phyloP scores from a whole-genome alignment of 2,888 invertebrate species.

The Andrena haemorrhoa region DNA sequence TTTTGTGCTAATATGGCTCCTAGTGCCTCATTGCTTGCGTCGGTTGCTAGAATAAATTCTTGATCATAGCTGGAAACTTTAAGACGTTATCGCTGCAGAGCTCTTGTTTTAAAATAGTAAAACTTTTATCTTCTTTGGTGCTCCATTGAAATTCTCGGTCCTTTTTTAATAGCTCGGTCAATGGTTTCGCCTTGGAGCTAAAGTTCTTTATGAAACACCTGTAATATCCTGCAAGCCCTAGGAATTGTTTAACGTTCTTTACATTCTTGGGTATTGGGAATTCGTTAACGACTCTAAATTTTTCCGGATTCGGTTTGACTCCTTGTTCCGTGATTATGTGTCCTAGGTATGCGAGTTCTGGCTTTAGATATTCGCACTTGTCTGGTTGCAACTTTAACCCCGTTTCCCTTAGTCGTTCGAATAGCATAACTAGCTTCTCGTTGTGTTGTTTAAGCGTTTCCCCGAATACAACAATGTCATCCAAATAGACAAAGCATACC shows the following conservation, averaged over 20 bases:
- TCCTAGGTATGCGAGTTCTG: slow-evolving; percentile 29
- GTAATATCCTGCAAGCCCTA: slow-evolving; percentile 41
- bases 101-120: background rate
- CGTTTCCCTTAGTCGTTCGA: background rate
- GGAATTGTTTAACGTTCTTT: slow-evolving; percentile 36
- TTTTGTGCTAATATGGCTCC: background rate
- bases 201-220: slow-evolving; percentile 19
- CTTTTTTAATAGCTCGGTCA: background rate
- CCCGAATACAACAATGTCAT: slow-evolving; percentile 21
- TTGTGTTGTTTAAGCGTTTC: background rate
- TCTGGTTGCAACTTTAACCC: slow-evolving; percentile 5
- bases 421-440: background rate
- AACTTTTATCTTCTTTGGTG: background rate
- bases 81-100: background rate
- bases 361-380: slow-evolving; percentile 28
- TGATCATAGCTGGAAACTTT: background rate
- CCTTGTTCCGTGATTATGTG: slow-evolving; percentile 23
- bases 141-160: background rate
- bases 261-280: slow-evolving; percentile 6
- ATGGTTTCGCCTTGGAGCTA: slow-evolving; percentile 1
- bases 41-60: background rate
- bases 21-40: background rate
- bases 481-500: slow-evolving; percentile 21
- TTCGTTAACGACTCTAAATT: background rate
- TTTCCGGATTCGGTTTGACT: slow-evolving; percentile 10